These are phyloP conservation scores for Neomonachus schauinslandi DNA, from an alignment of 2,113 vertebrate genomes.

Conservation along the genomic window DNA sequence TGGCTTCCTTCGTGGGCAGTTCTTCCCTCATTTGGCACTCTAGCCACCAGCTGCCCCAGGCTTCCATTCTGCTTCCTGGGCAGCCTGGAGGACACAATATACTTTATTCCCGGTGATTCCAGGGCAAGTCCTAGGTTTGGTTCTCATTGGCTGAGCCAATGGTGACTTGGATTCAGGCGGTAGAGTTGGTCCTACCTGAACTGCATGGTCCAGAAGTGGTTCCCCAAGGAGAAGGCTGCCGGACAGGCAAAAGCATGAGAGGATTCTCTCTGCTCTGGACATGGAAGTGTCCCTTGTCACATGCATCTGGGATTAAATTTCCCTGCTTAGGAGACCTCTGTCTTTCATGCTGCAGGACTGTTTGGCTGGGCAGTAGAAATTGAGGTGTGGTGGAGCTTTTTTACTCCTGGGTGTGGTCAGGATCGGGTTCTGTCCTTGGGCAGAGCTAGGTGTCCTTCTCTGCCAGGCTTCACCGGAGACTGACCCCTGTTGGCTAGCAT, in stretches of 20 bases:
- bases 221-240: background rate
- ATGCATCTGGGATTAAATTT: background rate
- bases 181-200: background rate
- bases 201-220: background rate
- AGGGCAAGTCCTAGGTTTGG: background rate
- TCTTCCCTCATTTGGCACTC: background rate
- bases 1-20: background rate
- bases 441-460: background rate
- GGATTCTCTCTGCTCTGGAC: background rate
- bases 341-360: background rate
- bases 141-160: background rate
- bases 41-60: background rate
- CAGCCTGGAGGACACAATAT: background rate
- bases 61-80: background rate
- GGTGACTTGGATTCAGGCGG: background rate
- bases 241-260: background rate
- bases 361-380: background rate
- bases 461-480: background rate
- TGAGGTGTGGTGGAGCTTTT: background rate
- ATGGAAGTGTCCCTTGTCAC: too few species aligned
- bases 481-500: background rate
- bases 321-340: background rate
- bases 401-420: background rate
- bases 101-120: background rate
- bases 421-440: background rate